These are phyloP conservation scores for Aromia moschata DNA, from an alignment of 2,888 invertebrate genomes.

Conservation along the genomic window DNA sequence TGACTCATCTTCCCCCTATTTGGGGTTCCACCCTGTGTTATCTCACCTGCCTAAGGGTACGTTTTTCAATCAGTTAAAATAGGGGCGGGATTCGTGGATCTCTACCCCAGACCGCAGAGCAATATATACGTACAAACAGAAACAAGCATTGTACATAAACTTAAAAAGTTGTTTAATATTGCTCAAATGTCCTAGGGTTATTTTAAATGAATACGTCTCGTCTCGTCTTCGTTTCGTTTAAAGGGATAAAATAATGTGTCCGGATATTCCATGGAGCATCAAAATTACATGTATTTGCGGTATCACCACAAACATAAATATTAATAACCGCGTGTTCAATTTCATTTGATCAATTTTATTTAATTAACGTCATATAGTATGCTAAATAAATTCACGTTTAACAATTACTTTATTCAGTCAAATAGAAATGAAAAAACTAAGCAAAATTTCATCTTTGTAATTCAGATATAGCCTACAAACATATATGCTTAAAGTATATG, in stretches of 20 bases:
- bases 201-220: constrained; percentile 13
- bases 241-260: background rate
- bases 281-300: no score
- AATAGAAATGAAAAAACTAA: no score
- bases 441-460: no score
- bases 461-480: no score
- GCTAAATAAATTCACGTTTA: no score
- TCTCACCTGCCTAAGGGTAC: constrained; percentile 54
- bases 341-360: no score
- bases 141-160: constrained; percentile 41
- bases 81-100: constrained; percentile 35
- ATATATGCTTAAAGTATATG: no score
- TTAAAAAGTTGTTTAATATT: constrained; percentile 43
- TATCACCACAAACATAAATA: no score
- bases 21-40: constrained; percentile 45
- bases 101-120: constrained; percentile 35
- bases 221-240: constrained; percentile 19
- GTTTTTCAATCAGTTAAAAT: constrained; percentile 53
- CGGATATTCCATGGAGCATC: background rate
- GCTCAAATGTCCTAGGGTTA: constrained; percentile 22
- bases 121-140: constrained; percentile 37
- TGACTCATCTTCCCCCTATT: constrained; percentile 48
- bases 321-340: no score
- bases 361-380: no score
- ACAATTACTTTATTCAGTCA: no score